Conservation (phyloP, 2,888 invertebrate genomes). For the Gandaritis pyraliata region DNA sequence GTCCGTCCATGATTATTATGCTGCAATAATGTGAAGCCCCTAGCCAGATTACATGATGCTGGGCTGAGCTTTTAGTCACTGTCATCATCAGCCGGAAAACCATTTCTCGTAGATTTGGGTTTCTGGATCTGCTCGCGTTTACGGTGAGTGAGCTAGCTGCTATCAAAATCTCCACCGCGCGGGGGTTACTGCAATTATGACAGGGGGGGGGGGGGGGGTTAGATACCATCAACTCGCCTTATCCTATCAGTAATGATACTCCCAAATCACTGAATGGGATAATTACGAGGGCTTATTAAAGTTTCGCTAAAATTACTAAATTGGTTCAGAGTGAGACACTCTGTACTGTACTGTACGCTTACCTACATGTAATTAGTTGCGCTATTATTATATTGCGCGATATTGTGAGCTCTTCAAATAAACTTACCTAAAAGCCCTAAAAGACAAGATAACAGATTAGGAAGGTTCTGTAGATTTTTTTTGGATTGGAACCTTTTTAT, state of each 20-base stretch:
- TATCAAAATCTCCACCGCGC: background rate
- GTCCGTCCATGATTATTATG: too few species aligned
- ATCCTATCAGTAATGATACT: constrained; percentile 22
- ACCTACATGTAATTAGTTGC: background rate
- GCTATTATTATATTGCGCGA: background rate
- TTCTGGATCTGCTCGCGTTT: background rate
- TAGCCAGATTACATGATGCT: too few species aligned
- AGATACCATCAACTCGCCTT: constrained; percentile 18
- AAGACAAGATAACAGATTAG: too few species aligned
- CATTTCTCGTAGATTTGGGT: too few species aligned
- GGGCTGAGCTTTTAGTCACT: too few species aligned
- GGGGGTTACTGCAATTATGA: constrained; percentile 23
- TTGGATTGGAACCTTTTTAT: too few species aligned
- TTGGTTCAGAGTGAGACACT: background rate
- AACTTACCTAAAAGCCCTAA: too few species aligned
- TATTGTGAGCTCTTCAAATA: background rate
- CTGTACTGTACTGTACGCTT: background rate
- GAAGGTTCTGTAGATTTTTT: too few species aligned
- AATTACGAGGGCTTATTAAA: constrained; percentile 19
- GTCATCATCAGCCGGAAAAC: too few species aligned
- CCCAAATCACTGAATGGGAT: constrained; percentile 27
- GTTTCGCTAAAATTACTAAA: constrained; percentile 23
- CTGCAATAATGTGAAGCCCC: too few species aligned
- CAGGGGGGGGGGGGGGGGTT: background rate
- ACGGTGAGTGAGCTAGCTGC: constrained; percentile 6